phyloP scores from a whole-genome alignment of 2,113 vertebrate species.

The Rhineura floridana region DNA sequence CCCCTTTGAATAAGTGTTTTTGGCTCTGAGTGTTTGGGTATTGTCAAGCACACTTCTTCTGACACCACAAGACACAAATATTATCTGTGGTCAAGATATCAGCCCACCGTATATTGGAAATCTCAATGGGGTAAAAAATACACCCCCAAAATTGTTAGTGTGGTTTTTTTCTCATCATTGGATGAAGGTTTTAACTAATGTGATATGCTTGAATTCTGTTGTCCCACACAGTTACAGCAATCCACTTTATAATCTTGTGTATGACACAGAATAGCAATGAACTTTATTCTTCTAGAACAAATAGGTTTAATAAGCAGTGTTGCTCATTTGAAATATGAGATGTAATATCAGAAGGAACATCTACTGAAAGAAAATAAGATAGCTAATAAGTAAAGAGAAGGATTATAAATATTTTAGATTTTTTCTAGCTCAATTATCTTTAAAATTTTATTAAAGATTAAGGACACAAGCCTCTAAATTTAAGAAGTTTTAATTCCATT shows the following conservation, averaged over 20 bases:
- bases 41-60: too few relatives aligned
- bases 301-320: conserved; percentile 53
- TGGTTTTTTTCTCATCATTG: too few relatives aligned
- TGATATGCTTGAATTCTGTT: background rate
- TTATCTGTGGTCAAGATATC: too few relatives aligned
- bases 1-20: too few relatives aligned
- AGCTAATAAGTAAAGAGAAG: conserved; percentile 44
- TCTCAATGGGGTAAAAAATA: too few relatives aligned
- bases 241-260: background rate
- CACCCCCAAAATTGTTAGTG: too few relatives aligned
- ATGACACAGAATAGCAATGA: background rate
- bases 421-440: conserved; percentile 35
- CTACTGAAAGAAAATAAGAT: conserved; percentile 32
- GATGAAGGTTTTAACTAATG: background rate
- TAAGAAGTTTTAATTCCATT: background rate
- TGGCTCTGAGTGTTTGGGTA: too few relatives aligned
- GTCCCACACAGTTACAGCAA: background rate
- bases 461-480: background rate
- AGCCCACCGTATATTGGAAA: too few relatives aligned
- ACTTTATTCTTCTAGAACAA: conserved; percentile 32
- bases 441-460: conserved; percentile 15
- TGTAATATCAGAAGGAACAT: conserved; percentile 48
- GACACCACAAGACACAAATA: too few relatives aligned
- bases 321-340: conserved; percentile 36
- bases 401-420: conserved; percentile 65